Conservation (phyloP, 2,113 vertebrate species). For the Arvicanthis niloticus region DNA sequence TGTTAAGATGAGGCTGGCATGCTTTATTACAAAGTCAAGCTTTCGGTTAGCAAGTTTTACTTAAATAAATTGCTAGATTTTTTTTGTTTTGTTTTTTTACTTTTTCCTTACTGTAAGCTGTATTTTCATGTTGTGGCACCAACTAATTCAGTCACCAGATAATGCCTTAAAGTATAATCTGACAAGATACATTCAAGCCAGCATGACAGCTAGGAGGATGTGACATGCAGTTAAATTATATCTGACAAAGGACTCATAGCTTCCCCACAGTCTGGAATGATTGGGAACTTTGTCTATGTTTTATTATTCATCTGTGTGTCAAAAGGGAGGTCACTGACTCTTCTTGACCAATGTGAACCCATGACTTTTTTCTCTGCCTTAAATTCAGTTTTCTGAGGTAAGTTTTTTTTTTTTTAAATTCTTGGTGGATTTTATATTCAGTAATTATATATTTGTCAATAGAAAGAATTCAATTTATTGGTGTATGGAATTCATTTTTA, state of each 20-base stretch:
- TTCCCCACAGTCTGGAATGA: background rate
- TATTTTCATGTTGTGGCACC: conserved; percentile 68
- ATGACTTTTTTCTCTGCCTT: background rate
- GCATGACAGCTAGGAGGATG: background rate
- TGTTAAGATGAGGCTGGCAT: background rate
- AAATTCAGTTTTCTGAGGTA: conserved; percentile 28
- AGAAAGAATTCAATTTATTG: conserved; percentile 28
- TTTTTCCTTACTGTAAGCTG: background rate
- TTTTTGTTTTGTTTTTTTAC: background rate
- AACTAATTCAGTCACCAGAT: conserved; percentile 55
- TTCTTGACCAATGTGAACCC: background rate
- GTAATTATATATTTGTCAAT: conserved; percentile 35
- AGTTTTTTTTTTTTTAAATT: background rate
- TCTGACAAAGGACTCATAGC: conserved; percentile 21
- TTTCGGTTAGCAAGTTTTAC: background rate
- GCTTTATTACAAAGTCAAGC: conserved; percentile 22
- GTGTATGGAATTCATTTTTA: background rate
- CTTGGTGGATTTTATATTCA: conserved; percentile 24
- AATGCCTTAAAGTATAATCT: conserved; percentile 67
- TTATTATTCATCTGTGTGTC: background rate
- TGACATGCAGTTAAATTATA: conserved; percentile 48
- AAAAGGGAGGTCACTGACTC: background rate
- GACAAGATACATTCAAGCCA: conserved; percentile 52
- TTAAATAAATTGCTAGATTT: background rate
- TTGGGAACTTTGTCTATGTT: background rate